Base-by-base conservation (phyloP, 1,140 invertebrate genomes). In the Hormaphis cornu region DNA sequence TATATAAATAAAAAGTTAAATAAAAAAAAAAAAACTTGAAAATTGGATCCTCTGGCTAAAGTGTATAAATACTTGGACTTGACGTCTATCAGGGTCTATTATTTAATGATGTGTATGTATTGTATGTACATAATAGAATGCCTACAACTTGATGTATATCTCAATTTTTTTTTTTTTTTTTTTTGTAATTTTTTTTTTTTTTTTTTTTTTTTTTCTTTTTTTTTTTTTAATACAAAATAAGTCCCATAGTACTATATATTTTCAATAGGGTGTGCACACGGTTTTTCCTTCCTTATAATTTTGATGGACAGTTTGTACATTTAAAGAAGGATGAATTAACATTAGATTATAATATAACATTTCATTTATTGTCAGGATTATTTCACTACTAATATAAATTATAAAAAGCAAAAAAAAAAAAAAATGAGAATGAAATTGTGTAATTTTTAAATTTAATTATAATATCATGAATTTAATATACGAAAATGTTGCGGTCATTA, bases 1-100 rank as follows among this genome's bases (percentile, higher is more conserved):
- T 66, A 66, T 66, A 66, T 66, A 66, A 66, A 66, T 66, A 66
- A 66, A 63, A 66, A 66, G 61, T 66, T 66, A 46, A 66, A 66
- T 66, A 66, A 66, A 66, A 66, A 63, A 66, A 53, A 59, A 61
- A 63, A 63, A 66, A 66, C 20, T 50, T 50, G 50, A 66, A 58
- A 66, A 66, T 66, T 66, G 61, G 61, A 66, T 66, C 61, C 61
- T 66, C 50, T 66, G 61, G 61, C 61, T 46, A 33, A 66, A 66
- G 61, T 66, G 61, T 66, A 66, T 22, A 66, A 66, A 46, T 50
- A 66, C 61, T 66, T 66, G 61, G 61, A 48, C 61, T 48, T 56
- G 35, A 66, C 8, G 61, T 66, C 61, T 66, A 66, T 66, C 61
- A 66, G 61, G 61, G 61, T 66, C 61, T 66, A 66, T 50, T 30